Conservation (phyloP, 2,797 vertebrate genomes). For the Gallirallus australis region DNA sequence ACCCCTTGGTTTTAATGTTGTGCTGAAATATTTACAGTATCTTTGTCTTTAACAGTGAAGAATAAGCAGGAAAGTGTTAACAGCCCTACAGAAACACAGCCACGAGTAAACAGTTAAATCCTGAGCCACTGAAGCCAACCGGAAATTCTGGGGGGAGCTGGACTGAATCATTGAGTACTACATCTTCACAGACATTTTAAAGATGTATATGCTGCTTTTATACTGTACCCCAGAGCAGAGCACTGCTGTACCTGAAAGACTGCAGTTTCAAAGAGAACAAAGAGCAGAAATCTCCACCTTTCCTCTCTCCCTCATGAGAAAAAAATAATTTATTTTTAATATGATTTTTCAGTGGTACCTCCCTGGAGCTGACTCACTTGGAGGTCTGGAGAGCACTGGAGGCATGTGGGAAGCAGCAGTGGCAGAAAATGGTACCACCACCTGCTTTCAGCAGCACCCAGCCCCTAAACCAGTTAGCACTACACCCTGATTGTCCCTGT, state of each 20-base stretch:
- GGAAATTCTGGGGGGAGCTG: background rate
- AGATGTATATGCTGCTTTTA: background rate
- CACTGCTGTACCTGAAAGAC: background rate
- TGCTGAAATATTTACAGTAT: background rate
- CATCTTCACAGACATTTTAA: background rate
- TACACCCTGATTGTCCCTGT: background rate
- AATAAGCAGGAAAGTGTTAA: background rate
- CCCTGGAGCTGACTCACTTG: background rate
- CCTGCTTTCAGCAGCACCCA: background rate
- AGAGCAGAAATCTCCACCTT: background rate
- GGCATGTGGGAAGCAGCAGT: background rate
- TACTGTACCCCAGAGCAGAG: background rate
- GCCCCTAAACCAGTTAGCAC: background rate
- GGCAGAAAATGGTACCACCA: background rate
- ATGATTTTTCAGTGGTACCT: background rate
- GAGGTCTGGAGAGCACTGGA: background rate
- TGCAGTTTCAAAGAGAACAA: constrained; percentile 2
- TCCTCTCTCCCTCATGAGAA: background rate
- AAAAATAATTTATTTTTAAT: background rate
- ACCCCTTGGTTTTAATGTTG: background rate
- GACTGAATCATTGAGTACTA: background rate
- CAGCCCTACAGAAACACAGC: background rate
- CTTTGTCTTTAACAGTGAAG: background rate
- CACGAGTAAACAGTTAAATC: background rate
- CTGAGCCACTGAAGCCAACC: background rate